Evolutionary conservation across 2,888 invertebrate genomes (phyloP).

Genomic region (Trichogramma evanescens): DNA sequence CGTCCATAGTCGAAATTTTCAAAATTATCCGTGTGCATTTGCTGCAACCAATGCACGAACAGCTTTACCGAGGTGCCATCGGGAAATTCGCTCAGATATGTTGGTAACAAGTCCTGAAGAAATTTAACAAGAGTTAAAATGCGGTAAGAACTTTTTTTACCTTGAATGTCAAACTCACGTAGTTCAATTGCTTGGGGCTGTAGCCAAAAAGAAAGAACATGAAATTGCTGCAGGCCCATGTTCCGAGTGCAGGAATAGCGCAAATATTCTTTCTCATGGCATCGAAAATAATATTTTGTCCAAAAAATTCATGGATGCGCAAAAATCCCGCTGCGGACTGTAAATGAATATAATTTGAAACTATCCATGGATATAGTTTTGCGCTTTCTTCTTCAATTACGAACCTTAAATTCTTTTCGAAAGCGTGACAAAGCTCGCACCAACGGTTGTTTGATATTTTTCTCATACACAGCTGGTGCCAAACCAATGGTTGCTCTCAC

Average conservation of each 20-base stretch:
- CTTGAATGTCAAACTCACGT: slow-evolving; percentile 37
- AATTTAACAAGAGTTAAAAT: background rate
- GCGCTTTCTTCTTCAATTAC: background rate
- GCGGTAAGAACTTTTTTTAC: background rate
- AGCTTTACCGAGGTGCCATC: slow-evolving; percentile 2
- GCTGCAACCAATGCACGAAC: slow-evolving; percentile 1
- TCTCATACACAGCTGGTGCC: slow-evolving; percentile 65
- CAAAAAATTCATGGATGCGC: slow-evolving; percentile 66
- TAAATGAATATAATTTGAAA: slow-evolving; percentile 17
- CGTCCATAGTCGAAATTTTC: slow-evolving; percentile 1
- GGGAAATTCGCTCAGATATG: background rate
- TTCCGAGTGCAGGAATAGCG: slow-evolving; percentile 52
- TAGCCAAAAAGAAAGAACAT: slow-evolving; percentile 68
- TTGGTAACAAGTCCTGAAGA: background rate
- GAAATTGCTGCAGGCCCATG: slow-evolving; percentile 64
- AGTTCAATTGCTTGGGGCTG: slow-evolving; percentile 61
- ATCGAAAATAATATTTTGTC: slow-evolving; percentile 56
- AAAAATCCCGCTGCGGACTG: slow-evolving; percentile 58
- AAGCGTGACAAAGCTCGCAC: slow-evolving; percentile 62
- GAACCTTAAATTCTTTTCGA: slow-evolving; percentile 54
- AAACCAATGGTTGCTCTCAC: slow-evolving; percentile 59
- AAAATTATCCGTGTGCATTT: background rate
- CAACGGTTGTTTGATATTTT: slow-evolving; percentile 57
- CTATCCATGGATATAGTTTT: background rate
- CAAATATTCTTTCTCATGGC: slow-evolving; percentile 59